These are phyloP conservation scores for Camelus bactrianus DNA, from an alignment of 2,113 vertebrate species.

Conservation along the genomic window DNA sequence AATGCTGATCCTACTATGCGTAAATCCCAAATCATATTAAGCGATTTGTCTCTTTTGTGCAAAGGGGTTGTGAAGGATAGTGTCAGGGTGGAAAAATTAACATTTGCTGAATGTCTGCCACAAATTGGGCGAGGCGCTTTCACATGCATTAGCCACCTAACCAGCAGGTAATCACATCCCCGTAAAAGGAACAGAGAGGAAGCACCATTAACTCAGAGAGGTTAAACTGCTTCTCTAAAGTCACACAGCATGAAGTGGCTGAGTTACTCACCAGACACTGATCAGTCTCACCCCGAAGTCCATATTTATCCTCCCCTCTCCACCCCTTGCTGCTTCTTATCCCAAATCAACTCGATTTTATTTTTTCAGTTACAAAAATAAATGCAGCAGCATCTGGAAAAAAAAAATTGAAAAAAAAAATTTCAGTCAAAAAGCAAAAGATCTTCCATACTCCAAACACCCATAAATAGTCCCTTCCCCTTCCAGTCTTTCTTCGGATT, in stretches of 20 bases:
- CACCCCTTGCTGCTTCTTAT: neutral
- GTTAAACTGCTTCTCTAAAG: neutral
- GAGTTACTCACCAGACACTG: rapidly evolving
- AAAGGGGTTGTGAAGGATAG: neutral
- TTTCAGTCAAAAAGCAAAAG: neutral
- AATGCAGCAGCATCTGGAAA: too few species aligned
- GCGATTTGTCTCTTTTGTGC: constrained; percentile 68
- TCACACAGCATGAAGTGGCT: neutral
- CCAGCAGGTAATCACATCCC: neutral
- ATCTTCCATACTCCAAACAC: neutral
- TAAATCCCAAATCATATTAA: constrained; percentile 64
- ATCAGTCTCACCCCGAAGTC: neutral
- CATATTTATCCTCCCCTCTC: rapidly evolving
- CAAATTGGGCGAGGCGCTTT: neutral
- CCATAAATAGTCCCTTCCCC: neutral
- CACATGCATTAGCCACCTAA: neutral
- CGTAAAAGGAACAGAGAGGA: neutral
- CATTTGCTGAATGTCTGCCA: neutral
- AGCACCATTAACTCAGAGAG: neutral
- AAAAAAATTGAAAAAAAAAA: rapidly evolving
- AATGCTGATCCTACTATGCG: constrained; percentile 25
- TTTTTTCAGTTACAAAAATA: neutral
- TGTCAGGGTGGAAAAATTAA: neutral
- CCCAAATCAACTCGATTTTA: neutral
- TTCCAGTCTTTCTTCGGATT: neutral